Conservation (phyloP, 2,797 vertebrate species). For the Erethizon dorsatum region DNA sequence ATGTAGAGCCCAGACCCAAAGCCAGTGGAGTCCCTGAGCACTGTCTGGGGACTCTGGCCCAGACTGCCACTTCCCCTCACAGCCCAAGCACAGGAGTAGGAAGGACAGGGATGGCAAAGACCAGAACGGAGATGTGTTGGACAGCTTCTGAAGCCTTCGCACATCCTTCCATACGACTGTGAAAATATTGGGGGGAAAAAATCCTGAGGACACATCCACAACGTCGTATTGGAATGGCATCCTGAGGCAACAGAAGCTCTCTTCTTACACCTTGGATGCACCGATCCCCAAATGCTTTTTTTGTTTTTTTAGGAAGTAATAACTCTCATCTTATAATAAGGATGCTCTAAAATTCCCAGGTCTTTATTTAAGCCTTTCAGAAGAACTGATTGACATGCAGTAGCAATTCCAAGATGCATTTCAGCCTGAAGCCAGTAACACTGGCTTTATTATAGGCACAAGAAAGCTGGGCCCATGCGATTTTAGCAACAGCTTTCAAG, state of each 20-base stretch:
- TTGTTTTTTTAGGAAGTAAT: neutral
- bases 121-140: neutral
- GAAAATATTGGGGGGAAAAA: neutral
- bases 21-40: neutral
- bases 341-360: neutral
- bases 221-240: neutral
- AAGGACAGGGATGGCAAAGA: neutral
- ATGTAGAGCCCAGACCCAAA: neutral
- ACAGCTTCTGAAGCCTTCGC: neutral
- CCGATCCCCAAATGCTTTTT: neutral
- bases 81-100: neutral
- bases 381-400: neutral
- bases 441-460: neutral
- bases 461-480: neutral
- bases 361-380: slow-evolving; percentile 29
- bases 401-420: slow-evolving; percentile 47
- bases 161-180: neutral
- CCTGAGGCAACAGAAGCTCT: neutral
- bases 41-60: neutral
- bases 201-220: neutral
- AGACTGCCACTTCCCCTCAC: neutral
- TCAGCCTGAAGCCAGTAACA: neutral
- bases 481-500: neutral
- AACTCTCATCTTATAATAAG: slow-evolving; percentile 1
- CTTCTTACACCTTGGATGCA: neutral